A percentile compares a stretch with the other conserved stretches of the same genome.
These are phyloP conservation scores for Gastracanthus pulcherrimus DNA, from an alignment of 2,888 invertebrate species.

Conservation along the genomic window DNA sequence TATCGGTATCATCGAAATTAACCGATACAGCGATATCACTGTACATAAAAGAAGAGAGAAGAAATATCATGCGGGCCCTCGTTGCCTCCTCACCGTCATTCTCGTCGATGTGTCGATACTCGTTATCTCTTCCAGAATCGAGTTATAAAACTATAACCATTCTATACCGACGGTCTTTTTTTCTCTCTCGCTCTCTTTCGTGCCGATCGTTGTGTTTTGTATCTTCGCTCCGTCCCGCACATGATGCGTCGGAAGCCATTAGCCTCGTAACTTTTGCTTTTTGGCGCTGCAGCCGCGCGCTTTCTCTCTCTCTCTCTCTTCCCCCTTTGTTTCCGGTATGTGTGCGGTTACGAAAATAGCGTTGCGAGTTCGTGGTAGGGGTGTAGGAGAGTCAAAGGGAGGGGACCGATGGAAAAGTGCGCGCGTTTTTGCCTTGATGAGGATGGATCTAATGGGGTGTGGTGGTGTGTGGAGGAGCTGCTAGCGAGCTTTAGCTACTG, in stretches of 20 bases:
- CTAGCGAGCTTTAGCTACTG: too few species aligned
- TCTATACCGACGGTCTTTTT: neutral
- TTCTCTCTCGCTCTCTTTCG: neutral
- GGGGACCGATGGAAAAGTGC: neutral
- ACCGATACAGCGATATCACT: neutral
- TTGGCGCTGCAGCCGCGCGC: neutral
- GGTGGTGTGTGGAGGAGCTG: too few species aligned
- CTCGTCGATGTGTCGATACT: slow-evolving; percentile 10
- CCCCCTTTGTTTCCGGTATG: neutral
- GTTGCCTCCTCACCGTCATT: neutral
- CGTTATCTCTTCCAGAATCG: slow-evolving; percentile 29
- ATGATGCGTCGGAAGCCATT: slow-evolving; percentile 42
- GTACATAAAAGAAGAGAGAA: neutral
- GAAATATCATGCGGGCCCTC: neutral
- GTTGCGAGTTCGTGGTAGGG: too few species aligned
- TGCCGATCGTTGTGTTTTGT: too few species aligned
- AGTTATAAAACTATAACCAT: slow-evolving; percentile 39
- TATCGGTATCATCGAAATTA: neutral
- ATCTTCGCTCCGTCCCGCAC: too few species aligned
- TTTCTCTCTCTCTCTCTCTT: neutral
- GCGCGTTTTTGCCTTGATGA: neutral
- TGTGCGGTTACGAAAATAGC: neutral
- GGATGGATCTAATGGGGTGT: neutral
- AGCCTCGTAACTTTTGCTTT: slow-evolving; percentile 29
- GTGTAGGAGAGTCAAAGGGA: neutral